Evolutionary conservation across 2,113 vertebrate genomes (phyloP).

Genomic region (Regulus satrapa): DNA sequence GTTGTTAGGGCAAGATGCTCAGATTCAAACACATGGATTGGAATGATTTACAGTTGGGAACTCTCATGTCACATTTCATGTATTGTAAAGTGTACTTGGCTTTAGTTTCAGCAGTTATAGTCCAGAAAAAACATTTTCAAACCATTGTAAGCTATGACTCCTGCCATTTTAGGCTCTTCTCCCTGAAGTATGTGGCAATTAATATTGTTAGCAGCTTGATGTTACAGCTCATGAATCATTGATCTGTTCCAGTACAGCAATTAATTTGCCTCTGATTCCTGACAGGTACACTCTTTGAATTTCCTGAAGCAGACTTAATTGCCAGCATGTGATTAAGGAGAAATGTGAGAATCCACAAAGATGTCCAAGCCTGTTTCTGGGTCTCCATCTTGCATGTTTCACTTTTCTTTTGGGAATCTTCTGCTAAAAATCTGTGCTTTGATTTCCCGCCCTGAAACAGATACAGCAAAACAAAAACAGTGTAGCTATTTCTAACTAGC

Average conservation of each 20-base stretch:
- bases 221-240: conserved; percentile 26
- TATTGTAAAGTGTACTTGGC: background rate
- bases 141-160: background rate
- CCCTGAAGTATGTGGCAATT: conserved; percentile 6
- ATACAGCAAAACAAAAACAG: background rate
- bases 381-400: background rate
- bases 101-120: background rate
- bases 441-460: background rate
- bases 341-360: background rate
- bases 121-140: background rate
- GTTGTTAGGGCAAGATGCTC: background rate
- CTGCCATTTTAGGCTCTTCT: background rate
- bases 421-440: background rate
- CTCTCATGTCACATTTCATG: background rate
- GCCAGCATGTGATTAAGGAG: background rate
- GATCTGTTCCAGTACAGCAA: conserved; percentile 26
- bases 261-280: conserved; percentile 26
- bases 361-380: background rate
- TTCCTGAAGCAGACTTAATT: conserved; percentile 21
- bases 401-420: background rate
- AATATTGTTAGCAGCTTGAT: conserved; percentile 21
- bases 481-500: background rate
- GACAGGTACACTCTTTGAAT: conserved; percentile 9
- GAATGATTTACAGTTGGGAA: background rate
- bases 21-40: background rate